phyloP scores from a whole-genome alignment of 2,113 vertebrate genomes.

The Emydocephalus ijimae region DNA sequence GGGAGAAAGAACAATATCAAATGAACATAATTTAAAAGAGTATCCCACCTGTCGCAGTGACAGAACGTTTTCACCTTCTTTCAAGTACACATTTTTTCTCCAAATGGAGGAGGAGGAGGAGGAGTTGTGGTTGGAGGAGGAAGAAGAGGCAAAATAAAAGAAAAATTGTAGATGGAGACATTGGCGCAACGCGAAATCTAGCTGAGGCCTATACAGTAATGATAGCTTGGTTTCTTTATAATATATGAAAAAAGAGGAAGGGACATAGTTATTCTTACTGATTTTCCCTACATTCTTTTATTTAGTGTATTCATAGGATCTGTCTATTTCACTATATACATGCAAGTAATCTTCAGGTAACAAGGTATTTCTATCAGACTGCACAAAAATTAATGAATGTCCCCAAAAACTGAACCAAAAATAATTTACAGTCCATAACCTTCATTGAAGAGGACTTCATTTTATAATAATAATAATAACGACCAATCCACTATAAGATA shows the following conservation, averaged over 20 bases:
- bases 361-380: background rate
- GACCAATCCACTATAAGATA: background rate
- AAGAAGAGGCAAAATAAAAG: background rate
- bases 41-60: conserved; percentile 3
- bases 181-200: background rate
- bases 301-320: background rate
- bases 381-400: background rate
- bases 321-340: background rate
- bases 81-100: background rate
- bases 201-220: background rate
- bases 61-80: conserved; percentile 6
- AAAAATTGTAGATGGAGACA: background rate
- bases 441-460: background rate
- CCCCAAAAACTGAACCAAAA: background rate
- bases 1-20: conserved; percentile 4
- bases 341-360: background rate
- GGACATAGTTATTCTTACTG: background rate
- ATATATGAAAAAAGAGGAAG: background rate
- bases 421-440: background rate
- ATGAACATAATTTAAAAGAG: conserved; percentile 16
- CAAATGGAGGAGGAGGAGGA: background rate
- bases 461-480: background rate
- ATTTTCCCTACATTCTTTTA: background rate
- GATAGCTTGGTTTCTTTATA: background rate
- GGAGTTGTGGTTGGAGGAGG: background rate